Conservation (phyloP, 2,113 vertebrate genomes). For the Podarcis raffonei region DNA sequence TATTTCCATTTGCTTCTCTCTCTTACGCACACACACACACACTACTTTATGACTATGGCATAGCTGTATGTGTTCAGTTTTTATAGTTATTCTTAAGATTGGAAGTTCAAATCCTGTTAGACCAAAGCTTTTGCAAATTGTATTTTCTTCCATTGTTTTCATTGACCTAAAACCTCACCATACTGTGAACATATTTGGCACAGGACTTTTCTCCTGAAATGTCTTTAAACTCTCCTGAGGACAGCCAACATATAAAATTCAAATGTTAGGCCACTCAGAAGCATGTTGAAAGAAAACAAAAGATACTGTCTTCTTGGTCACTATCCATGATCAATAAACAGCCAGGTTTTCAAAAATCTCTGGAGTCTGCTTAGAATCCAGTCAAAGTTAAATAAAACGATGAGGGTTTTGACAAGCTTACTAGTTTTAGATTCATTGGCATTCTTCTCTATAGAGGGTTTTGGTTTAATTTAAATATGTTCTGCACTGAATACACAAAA, state of each 20-base stretch:
- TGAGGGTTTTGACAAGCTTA: slow-evolving; percentile 54
- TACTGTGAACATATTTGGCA: slow-evolving; percentile 20
- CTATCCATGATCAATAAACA: slow-evolving; percentile 53
- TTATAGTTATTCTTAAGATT: slow-evolving; percentile 33
- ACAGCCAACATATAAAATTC: slow-evolving; percentile 28
- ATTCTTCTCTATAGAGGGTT: slow-evolving; percentile 14
- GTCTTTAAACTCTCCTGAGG: background rate
- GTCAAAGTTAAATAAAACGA: slow-evolving; percentile 39
- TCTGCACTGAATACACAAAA: slow-evolving; percentile 50
- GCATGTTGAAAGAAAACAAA: slow-evolving; percentile 34
- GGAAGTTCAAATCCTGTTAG: slow-evolving; percentile 15
- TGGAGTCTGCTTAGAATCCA: slow-evolving; percentile 1
- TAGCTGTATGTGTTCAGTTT: background rate
- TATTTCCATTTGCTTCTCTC: slow-evolving; percentile 11
- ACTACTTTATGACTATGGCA: slow-evolving; percentile 3
- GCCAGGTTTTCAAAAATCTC: slow-evolving; percentile 34
- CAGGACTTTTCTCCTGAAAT: slow-evolving; percentile 32
- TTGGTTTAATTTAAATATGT: slow-evolving; percentile 32
- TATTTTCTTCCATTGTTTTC: slow-evolving; percentile 44
- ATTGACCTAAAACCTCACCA: slow-evolving; percentile 24
- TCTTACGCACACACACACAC: too few relatives aligned
- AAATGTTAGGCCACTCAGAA: slow-evolving; percentile 27
- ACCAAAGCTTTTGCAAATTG: slow-evolving; percentile 13
- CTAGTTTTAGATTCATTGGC: slow-evolving; percentile 53
- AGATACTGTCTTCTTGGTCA: slow-evolving; percentile 44